phyloP scores from a whole-genome alignment of 2,797 vertebrate genomes.

The Choloepus didactylus region DNA sequence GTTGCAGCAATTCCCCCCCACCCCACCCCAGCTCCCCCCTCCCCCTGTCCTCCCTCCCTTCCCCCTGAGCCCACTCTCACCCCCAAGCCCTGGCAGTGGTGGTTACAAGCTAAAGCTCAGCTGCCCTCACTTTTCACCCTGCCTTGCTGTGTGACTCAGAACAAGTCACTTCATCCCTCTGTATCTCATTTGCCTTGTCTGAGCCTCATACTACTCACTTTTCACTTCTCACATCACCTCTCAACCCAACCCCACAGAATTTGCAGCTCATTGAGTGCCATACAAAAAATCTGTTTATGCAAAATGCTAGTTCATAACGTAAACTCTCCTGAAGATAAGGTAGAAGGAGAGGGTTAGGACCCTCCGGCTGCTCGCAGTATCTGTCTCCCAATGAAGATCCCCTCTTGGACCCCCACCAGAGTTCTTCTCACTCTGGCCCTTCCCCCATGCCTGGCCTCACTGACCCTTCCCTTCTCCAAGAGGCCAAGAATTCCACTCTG shows the following conservation, averaged over 20 bases:
- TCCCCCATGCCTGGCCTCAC: background rate
- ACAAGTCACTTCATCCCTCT: background rate
- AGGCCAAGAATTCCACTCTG: background rate
- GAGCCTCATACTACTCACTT: background rate
- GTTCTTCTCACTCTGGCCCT: background rate
- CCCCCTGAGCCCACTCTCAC: background rate
- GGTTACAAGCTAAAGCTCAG: background rate
- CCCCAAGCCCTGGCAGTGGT: background rate
- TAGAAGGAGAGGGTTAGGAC: background rate
- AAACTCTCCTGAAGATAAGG: background rate
- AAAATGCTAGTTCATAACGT: background rate
- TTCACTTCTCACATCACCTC: background rate
- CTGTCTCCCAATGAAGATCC: background rate
- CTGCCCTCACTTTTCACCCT: background rate
- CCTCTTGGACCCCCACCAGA: background rate
- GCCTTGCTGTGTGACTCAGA: background rate
- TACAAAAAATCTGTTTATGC: background rate
- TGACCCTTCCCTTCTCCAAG: background rate
- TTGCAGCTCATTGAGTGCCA: background rate
- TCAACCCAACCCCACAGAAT: background rate
- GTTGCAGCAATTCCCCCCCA: background rate
- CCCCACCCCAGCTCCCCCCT: background rate
- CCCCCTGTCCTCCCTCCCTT: background rate
- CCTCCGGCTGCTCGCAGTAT: background rate
- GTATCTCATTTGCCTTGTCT: background rate